Conservation (phyloP, 1,140 invertebrate genomes). For the Bombus pascuorum region DNA sequence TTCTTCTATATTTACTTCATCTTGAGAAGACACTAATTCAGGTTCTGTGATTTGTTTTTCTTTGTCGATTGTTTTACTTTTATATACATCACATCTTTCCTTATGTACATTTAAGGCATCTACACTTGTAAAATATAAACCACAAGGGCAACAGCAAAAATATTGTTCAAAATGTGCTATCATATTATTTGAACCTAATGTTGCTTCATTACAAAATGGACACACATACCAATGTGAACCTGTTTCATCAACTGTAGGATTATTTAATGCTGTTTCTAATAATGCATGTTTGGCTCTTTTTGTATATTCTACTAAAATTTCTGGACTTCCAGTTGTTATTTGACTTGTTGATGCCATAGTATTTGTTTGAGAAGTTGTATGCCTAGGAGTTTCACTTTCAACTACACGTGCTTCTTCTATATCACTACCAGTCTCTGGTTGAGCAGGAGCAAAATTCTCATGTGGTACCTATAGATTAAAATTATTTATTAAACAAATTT, state of each 20-base stretch:
- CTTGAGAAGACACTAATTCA: slow-evolving; percentile 42
- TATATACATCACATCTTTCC: slow-evolving; percentile 74
- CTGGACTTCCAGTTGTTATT: slow-evolving; percentile 65
- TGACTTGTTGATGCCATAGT: slow-evolving; percentile 75
- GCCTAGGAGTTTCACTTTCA: slow-evolving; percentile 44
- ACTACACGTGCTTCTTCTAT: slow-evolving; percentile 56
- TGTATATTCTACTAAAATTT: slow-evolving; percentile 76
- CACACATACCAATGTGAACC: slow-evolving; percentile 81
- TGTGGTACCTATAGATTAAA: slow-evolving; percentile 53
- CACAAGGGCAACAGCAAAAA: slow-evolving; percentile 81
- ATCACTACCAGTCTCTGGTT: slow-evolving; percentile 51
- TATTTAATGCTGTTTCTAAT: slow-evolving; percentile 73
- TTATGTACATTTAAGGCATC: slow-evolving; percentile 80
- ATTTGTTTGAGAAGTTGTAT: slow-evolving; percentile 58
- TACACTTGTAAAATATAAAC: slow-evolving; percentile 79
- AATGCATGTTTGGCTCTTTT: slow-evolving; percentile 74
- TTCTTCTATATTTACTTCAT: slow-evolving; percentile 53
- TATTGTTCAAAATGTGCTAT: slow-evolving; percentile 82
- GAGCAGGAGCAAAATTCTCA: slow-evolving; percentile 54
- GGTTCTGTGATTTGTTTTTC: slow-evolving; percentile 51
- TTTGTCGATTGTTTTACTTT: slow-evolving; percentile 51
- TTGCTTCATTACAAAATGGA: slow-evolving; percentile 83
- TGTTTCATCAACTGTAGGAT: slow-evolving; percentile 77
- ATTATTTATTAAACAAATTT: slow-evolving; percentile 5
- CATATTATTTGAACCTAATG: slow-evolving; percentile 79